Conservation (phyloP, 2,797 vertebrate genomes). For the Pseudopleuronectes americanus region DNA sequence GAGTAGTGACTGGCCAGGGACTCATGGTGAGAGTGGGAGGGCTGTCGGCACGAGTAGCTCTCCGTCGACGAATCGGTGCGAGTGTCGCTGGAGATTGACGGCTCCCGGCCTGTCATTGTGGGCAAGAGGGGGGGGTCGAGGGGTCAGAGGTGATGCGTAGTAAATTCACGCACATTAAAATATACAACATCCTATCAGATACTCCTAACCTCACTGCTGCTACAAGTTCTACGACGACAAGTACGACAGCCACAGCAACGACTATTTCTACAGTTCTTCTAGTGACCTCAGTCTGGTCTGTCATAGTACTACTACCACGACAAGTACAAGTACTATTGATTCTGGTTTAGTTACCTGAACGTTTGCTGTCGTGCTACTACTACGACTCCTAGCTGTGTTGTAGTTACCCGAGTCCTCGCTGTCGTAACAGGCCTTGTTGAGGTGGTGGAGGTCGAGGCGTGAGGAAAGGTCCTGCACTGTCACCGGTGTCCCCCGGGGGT, state of each 20-base stretch:
- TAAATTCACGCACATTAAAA: not conserved
- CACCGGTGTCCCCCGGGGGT: conserved; percentile 95
- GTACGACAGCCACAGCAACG: not conserved
- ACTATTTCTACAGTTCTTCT: conserved; percentile 1
- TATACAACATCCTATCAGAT: conserved; percentile 1
- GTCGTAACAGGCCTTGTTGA: conserved; percentile 90
- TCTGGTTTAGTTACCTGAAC: conserved; percentile 61
- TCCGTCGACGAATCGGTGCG: conserved; percentile 97
- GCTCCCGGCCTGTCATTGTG: conserved; percentile 88
- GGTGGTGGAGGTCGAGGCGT: conserved; percentile 87
- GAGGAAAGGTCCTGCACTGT: conserved; percentile 87
- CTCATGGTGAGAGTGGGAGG: conserved; percentile 87
- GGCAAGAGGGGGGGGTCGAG: not conserved
- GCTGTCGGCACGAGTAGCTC: conserved; percentile 88
- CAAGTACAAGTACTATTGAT: conserved; percentile 28
- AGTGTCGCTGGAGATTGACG: conserved; percentile 96
- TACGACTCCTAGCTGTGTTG: conserved; percentile 73
- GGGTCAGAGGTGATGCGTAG: not conserved
- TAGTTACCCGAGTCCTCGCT: conserved; percentile 95
- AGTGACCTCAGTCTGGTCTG: conserved; percentile 30
- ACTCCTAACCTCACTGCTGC: not conserved
- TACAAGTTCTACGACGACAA: not conserved
- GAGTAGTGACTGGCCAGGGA: conserved; percentile 93
- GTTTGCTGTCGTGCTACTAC: conserved; percentile 69
- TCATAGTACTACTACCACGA: conserved; percentile 42